These are phyloP conservation scores for Pseudomyrmex cubaensis DNA, from an alignment of 1,140 invertebrate species.

Conservation along the genomic window DNA sequence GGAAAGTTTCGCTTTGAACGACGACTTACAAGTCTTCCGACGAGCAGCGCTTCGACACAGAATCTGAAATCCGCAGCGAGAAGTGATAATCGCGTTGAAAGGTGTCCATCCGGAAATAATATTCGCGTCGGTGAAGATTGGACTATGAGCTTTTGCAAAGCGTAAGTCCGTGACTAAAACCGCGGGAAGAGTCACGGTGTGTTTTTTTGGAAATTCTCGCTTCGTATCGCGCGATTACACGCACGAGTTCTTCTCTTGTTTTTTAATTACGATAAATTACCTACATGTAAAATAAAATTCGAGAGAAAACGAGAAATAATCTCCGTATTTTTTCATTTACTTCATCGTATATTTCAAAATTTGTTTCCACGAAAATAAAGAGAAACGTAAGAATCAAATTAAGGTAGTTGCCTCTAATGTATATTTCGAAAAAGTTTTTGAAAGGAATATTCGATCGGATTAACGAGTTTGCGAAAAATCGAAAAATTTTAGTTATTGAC, in stretches of 20 bases:
- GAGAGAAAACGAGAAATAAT: too few species aligned
- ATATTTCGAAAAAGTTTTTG: too few species aligned
- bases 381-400: too few species aligned
- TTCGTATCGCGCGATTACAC: conserved; percentile 1
- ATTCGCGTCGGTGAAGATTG: neutral
- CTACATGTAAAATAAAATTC: neutral
- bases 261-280: neutral
- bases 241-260: neutral
- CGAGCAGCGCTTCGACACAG: neutral
- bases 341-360: too few species aligned
- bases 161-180: neutral
- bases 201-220: neutral
- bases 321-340: too few species aligned
- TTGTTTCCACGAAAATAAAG: too few species aligned
- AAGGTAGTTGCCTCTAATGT: too few species aligned
- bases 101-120: conserved; percentile 47
- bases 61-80: conserved; percentile 22
- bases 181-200: neutral
- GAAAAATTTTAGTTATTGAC: too few species aligned
- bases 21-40: conserved; percentile 13
- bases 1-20: conserved; percentile 23
- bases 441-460: too few species aligned
- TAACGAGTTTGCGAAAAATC: too few species aligned
- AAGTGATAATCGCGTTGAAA: conserved; percentile 35
- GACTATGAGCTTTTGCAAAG: neutral